Evolutionary conservation across 2,797 vertebrate species (phyloP).

Genomic region (Sylvia borin): DNA sequence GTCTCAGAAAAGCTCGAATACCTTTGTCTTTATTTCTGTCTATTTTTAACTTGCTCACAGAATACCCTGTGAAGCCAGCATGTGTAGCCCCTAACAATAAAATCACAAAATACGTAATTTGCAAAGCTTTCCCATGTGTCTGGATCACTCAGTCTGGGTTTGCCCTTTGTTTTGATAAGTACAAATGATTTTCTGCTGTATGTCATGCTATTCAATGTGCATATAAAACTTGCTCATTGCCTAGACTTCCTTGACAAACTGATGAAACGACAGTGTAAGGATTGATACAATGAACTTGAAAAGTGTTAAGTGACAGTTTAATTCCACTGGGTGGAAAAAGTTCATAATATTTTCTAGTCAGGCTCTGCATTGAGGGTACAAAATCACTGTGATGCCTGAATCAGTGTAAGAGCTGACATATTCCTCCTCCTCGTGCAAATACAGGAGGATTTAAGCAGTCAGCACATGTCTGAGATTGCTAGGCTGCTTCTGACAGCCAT

Average conservation of each 20-base stretch:
- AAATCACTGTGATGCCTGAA: not conserved
- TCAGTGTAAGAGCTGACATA: not conserved
- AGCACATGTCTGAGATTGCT: not conserved
- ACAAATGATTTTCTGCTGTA: not conserved
- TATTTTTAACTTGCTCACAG: not conserved
- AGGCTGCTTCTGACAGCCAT: not conserved
- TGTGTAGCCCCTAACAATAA: not conserved
- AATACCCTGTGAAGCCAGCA: not conserved
- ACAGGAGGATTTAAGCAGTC: not conserved
- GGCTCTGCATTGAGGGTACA: not conserved
- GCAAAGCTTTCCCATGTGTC: not conserved
- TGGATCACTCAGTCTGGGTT: not conserved
- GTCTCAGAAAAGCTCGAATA: not conserved
- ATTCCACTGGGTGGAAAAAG: not conserved
- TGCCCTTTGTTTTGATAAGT: not conserved
- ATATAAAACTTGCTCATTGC: not conserved
- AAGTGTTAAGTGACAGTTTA: not conserved
- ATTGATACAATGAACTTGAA: not conserved
- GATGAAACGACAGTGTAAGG: not conserved
- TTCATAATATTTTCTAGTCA: slow-evolving; percentile 27
- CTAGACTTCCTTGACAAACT: not conserved
- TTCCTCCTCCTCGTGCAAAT: not conserved
- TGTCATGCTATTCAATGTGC: not conserved
- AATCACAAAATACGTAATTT: not conserved
- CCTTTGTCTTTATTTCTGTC: not conserved